Evolutionary conservation across 1,140 invertebrate species (phyloP), one percentile per base, ranked within the genome.

Genomic region (Pseudomyrmex concolor): DNA sequence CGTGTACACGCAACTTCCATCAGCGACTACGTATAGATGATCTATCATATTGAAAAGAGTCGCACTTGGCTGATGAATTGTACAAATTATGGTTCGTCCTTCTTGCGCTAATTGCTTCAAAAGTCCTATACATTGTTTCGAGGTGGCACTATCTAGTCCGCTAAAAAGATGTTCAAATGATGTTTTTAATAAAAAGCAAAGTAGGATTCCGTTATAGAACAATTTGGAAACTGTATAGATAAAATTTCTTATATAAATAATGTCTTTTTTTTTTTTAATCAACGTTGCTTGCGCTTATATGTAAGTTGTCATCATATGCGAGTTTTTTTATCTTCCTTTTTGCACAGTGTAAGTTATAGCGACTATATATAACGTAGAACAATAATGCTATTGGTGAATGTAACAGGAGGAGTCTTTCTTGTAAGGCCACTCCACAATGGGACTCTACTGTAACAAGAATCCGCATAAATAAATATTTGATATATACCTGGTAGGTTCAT

Each of bases 1-100:
- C 78, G 97, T 95, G 91, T 98, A 99, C 8, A 98, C 96, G 91
- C 98, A 98, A 74, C 95, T 95, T 1, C 98, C 98, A 59, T 96
- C 96, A 0, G 96, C 96, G 2, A 99, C 92, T 13, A 97, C 96
- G 92, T 98, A 98, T 9, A 99, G 91, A 92, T 98, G 96, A 93
- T 99, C 98, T 93, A 99, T 98, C 96, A 98, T 97, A 89, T 97
- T 96, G 89, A 99, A 97, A 1, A 98, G 95, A 51, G 96, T 95
- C 1, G 97, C 97, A 82, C 97, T 98, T 0, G 98, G 98, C 91
- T 99, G 98, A 94, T 99, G 98, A 89, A 99, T 98, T 5, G 97
- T 98, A 77, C 97, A 97, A 4, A 98, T 95, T 10, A 98, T 96
- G 0, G 97, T 98, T 64, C 97, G 94, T 0, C 97, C 97, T 67